Base-by-base conservation (phyloP, 2,797 vertebrate genomes). In the Molossus molossus region DNA sequence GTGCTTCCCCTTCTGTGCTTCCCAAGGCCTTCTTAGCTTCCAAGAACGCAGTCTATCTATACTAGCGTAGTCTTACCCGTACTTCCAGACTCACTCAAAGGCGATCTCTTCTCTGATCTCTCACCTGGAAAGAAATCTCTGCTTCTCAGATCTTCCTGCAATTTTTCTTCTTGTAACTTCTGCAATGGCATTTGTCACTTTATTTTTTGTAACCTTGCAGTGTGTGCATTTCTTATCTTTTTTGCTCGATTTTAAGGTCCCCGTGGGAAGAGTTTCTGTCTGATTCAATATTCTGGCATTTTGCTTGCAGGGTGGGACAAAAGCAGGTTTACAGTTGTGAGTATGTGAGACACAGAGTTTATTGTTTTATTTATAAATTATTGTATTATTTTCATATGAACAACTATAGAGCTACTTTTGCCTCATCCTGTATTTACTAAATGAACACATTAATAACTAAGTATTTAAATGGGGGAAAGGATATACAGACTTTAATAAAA, bases 181-280 rank as follows among this genome's bases (percentile, higher is more conserved):
- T 87, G 29, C 55, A 65, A n/a, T 40, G 15, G 1, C 15, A 48
- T 90, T 92, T 70, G 20, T 64, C 21, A 73, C 81, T 94, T 84
- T 93, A 89, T 70, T 11, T 84, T 91, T 76, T 84, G 11, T 80
- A 90, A 84, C 27, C 27, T 88, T 89, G 21, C 12, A 67, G 4
- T 48, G 8, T 69, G 9, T 72, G 9, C 1, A 86, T 82, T 85
- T 91, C 27, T 95, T 67, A 62, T 85, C 15, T 89, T 64, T 76
- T 57, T 45, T 72, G n/a, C 33, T 84, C 75, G 69, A 60, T 85
- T 84, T 90, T 81, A 77, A 79, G 48, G 37, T 53, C 37, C 11
- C 48, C 33, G 4, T 69, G 45, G 67, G 29, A 95, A 90, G 21
- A 17, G 9, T 96, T 85, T 25, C 60, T 18, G 3, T 90, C 33